Conservation (phyloP, 2,113 vertebrate genomes). For the Melierax canorus region DNA sequence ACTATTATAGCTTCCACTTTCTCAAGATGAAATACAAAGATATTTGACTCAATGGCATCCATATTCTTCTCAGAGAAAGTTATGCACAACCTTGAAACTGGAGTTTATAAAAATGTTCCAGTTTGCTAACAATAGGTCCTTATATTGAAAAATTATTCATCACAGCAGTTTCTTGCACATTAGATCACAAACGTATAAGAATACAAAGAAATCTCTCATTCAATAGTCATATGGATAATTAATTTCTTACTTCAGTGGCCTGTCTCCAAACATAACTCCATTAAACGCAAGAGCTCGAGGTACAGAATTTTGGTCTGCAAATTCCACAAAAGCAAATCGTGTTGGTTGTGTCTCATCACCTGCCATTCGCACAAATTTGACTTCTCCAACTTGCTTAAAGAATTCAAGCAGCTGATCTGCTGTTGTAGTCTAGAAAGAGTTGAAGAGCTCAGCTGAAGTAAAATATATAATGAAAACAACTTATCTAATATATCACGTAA, state of each 20-base stretch:
- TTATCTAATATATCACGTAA: neutral
- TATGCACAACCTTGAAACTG: neutral
- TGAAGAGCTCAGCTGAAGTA: neutral
- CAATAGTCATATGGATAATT: neutral
- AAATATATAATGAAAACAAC: neutral
- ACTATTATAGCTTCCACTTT: neutral
- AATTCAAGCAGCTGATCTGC: slow-evolving; percentile 94
- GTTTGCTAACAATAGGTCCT: neutral
- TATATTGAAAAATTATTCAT: neutral
- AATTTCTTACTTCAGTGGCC: slow-evolving; percentile 87
- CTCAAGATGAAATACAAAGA: neutral
- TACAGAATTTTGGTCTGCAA: slow-evolving; percentile 91
- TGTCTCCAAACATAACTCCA: slow-evolving; percentile 93
- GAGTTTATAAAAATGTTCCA: neutral
- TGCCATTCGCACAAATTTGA: slow-evolving; percentile 97
- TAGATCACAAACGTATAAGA: neutral
- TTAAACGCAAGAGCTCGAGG: slow-evolving; percentile 89
- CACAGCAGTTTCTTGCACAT: neutral
- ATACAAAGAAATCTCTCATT: neutral
- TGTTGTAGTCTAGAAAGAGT: slow-evolving; percentile 81
- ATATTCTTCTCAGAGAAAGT: neutral
- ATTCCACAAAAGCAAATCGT: slow-evolving; percentile 95
- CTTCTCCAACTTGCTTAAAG: slow-evolving; percentile 95
- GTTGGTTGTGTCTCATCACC: slow-evolving; percentile 96
- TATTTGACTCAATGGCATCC: neutral